Evolutionary conservation across 2,797 vertebrate species (phyloP).

Genomic region (Paramormyrops hopkinsi): DNA sequence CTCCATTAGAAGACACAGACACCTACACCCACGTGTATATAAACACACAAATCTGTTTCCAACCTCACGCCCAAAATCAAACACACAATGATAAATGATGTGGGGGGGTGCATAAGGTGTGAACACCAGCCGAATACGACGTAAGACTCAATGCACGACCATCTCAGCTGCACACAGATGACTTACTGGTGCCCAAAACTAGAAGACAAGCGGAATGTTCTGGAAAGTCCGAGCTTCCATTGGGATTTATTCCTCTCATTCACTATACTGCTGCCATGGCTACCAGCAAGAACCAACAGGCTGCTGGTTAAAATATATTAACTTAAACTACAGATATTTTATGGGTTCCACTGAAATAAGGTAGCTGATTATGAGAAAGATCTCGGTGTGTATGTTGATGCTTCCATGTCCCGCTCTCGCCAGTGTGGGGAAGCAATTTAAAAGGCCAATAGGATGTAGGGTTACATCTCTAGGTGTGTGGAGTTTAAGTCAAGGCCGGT

Average conservation of each 20-base stretch:
- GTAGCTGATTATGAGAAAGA: neutral
- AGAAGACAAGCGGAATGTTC: neutral
- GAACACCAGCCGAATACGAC: neutral
- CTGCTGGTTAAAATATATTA: neutral
- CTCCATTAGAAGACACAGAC: neutral
- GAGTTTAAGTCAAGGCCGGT: neutral
- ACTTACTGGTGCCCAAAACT: neutral
- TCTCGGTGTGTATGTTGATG: neutral
- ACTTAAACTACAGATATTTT: neutral
- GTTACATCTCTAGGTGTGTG: neutral
- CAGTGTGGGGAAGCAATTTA: neutral
- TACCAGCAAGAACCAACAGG: neutral
- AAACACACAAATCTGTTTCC: neutral
- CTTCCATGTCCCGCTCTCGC: neutral
- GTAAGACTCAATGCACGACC: neutral
- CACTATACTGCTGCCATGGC: neutral
- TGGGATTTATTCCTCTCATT: neutral
- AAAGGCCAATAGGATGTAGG: neutral
- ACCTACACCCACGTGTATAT: neutral
- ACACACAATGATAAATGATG: neutral
- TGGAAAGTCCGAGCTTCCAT: neutral
- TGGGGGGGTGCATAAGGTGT: neutral
- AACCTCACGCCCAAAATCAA: neutral
- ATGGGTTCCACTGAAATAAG: neutral
- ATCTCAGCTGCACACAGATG: neutral